Conservation (phyloP, 2,888 invertebrate species). For the Epirrita christyi region DNA sequence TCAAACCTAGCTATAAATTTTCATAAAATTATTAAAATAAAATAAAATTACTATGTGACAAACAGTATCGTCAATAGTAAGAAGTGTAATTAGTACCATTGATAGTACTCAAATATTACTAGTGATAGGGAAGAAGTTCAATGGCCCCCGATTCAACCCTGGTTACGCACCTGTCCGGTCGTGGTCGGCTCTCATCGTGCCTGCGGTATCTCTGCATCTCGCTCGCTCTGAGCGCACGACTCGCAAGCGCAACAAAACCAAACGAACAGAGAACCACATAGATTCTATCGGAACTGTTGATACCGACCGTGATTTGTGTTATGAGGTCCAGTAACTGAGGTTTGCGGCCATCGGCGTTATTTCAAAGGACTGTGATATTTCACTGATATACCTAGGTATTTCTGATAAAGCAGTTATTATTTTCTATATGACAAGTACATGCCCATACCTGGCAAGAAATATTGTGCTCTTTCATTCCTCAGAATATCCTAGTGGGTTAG, state of each 20-base stretch:
- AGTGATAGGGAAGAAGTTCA: not conserved
- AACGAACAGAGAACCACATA: slow-evolving; percentile 37
- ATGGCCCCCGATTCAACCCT: not conserved
- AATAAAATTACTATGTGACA: no score
- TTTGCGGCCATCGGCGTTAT: slow-evolving; percentile 6
- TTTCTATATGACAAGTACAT: no score
- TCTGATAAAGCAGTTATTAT: no score
- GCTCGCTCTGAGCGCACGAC: slow-evolving; percentile 29
- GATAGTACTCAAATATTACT: no score
- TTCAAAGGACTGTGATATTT: not conserved
- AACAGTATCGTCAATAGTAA: no score
- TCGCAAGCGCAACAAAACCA: slow-evolving; percentile 24
- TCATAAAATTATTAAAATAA: no score
- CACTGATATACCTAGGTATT: not conserved
- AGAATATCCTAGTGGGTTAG: no score
- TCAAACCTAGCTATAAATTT: no score
- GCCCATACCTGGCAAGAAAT: no score
- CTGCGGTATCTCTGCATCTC: slow-evolving; percentile 30
- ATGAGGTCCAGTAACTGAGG: slow-evolving; percentile 16
- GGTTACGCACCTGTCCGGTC: slow-evolving; percentile 15
- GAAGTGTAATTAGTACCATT: no score
- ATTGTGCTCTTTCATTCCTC: no score
- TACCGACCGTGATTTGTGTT: slow-evolving; percentile 28
- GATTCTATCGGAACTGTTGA: slow-evolving; percentile 39
- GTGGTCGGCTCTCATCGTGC: slow-evolving; percentile 26